These are phyloP conservation scores for Branchipolynoe longqiensis DNA, from an alignment of 2,888 invertebrate genomes.

Conservation along the genomic window DNA sequence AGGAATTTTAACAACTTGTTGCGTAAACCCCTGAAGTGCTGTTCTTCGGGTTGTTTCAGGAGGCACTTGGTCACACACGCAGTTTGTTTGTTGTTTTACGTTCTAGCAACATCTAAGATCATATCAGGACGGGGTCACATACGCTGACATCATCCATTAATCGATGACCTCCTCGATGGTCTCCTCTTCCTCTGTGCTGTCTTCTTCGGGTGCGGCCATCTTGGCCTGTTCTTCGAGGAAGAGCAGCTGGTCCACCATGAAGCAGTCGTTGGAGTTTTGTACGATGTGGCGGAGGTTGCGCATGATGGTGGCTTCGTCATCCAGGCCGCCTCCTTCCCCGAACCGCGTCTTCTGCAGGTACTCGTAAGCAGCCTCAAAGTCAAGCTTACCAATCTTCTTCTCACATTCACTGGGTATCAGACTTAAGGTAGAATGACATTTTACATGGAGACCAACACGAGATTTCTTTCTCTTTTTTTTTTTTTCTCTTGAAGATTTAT, in stretches of 20 bases:
- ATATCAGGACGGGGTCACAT: too few relatives aligned
- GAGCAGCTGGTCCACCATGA: slow-evolving; percentile 80
- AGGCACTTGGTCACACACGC: too few relatives aligned
- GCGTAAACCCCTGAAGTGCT: too few relatives aligned
- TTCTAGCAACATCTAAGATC: too few relatives aligned
- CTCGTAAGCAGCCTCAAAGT: slow-evolving; percentile 77
- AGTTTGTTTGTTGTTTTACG: too few relatives aligned
- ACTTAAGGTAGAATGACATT: too few relatives aligned
- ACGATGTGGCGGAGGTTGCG: slow-evolving; percentile 76
- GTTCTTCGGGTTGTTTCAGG: too few relatives aligned
- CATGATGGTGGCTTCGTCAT: slow-evolving; percentile 78
- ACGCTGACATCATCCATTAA: not conserved
- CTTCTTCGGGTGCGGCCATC: not conserved
- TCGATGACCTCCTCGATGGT: slow-evolving; percentile 14
- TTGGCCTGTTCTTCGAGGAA: slow-evolving; percentile 79
- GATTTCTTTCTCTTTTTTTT: too few relatives aligned
- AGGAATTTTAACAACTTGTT: too few relatives aligned
- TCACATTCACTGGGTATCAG: slow-evolving; percentile 79
- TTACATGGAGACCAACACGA: too few relatives aligned
- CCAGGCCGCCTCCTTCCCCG: slow-evolving; percentile 66
- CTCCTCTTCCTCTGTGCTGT: slow-evolving; percentile 9
- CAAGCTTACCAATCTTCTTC: slow-evolving; percentile 75
- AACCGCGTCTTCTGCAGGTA: slow-evolving; percentile 78
- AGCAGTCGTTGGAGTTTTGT: slow-evolving; percentile 80
- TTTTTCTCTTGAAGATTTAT: too few relatives aligned